Base-by-base conservation (phyloP, 2,797 vertebrate species). In the Pipistrellus pipistrellus region DNA sequence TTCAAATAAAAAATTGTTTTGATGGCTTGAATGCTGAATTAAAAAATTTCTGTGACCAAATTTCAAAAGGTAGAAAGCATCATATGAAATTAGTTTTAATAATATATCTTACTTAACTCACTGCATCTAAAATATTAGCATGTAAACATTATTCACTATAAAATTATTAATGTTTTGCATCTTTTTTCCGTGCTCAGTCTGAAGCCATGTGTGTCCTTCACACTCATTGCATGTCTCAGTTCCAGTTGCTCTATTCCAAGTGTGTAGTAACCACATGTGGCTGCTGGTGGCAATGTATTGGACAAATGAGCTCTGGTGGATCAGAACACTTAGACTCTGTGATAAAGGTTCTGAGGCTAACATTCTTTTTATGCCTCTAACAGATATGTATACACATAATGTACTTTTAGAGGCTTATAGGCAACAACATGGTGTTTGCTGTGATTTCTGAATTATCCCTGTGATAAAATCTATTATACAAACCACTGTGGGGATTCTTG, bases 401-500 rank as follows among this genome's bases (percentile, higher is more conserved):
- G 21, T 12, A 8, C 59, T 66, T 66, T 21, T 30, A 48, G 51
- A 53, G 73, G 55, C 53, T 93, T 73, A 46, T 77, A 93, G 96
- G 95, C 88, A 92, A 41, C 71, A 77, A 8, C 57, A 1, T 12
- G 25, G 94, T 62, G 88, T 1, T 88, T 89, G 92, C 53, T 94
- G 14, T 81, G 46, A 84, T 92, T 46, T 87, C 78, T 80, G 80
- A 89, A 64, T 83, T 90, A 85, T 94, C 46, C 81, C 89, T 17
- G 14, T 57, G 90, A 85, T 77, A 77, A 55, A 75, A 85, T 88
- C 78, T 94, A n/a, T n/a, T n/a, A n/a, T n/a, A 69, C 85, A 46
- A 86, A 91, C 72, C 73, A 64, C 85, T 94, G 64, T 30, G 97
- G 96, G 84, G 86, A 95, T 94, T 96, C 6, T 85, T 83, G 90